Base-by-base conservation (phyloP, 2,797 vertebrate genomes). In the Gastrophryne carolinensis region DNA sequence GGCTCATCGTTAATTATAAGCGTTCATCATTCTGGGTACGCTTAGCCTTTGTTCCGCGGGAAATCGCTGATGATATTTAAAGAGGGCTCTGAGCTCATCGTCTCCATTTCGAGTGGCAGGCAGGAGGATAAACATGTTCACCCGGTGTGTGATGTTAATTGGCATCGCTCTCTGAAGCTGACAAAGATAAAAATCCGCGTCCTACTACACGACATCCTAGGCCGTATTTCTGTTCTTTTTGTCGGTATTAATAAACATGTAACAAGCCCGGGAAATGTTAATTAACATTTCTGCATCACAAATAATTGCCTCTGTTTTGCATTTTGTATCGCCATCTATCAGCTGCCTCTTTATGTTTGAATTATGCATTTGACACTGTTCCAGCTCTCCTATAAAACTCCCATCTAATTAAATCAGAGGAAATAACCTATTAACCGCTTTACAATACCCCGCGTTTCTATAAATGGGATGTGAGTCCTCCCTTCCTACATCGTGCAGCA, bases 211-310 rank as follows among this genome's bases (percentile, higher is more conserved):
- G 21, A 41, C 13, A 56, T 6, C 26, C 12, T 26, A 26, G 3
- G 34, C 35, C 6, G 1, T 23, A 11, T 67, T 44, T 44, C 15
- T 44, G n/a, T 44, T 37, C 26, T 44, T 56, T 69, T 12, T 23
- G 26, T 41, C 54, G 23, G n/a, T 41, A 41, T 27, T 69, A 41
- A 11, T 30, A 35, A 23, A 69, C 66, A 29, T 29, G 12, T 47
- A 47, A 70, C 58, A 23, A 44, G 35, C 67, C 32, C n/a, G 30
- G 44, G 56, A 56, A 70, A 44, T 70, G 23, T 41, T 70, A 70
- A 70, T 58, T 57, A 30, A 19, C 37, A 69, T 57, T 70, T 58
- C 53, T 70, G 15, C 53, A 41, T 44, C 34, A 29, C 32, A 69
- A 56, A 68, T 54, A 68, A 39, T 56, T 21, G 26, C 50, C 50